These are phyloP conservation scores for Prunella himalayana DNA, from an alignment of 2,113 vertebrate species.

Conservation along the genomic window DNA sequence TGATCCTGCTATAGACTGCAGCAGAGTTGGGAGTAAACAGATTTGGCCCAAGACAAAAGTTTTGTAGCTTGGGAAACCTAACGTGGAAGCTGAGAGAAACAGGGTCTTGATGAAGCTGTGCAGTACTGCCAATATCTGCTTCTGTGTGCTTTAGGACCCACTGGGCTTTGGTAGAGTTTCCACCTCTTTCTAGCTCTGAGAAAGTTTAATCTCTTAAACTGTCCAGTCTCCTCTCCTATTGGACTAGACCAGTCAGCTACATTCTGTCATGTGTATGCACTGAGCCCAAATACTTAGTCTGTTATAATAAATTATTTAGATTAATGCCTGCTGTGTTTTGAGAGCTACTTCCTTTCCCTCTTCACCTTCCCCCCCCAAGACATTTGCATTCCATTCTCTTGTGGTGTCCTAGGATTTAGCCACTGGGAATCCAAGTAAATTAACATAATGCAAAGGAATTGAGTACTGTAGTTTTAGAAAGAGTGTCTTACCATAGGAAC, in stretches of 20 bases:
- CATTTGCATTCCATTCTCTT: not conserved
- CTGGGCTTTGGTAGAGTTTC: not conserved
- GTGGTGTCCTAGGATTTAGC: not conserved
- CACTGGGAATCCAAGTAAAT: not conserved
- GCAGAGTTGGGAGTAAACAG: not conserved
- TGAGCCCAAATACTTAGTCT: not conserved
- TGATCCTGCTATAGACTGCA: not conserved
- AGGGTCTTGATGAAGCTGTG: rapidly evolving
- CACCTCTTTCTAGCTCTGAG: not conserved
- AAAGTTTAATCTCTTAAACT: not conserved
- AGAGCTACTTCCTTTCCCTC: not conserved
- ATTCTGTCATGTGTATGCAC: not conserved
- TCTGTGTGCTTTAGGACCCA: not conserved
- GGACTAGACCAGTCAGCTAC: not conserved
- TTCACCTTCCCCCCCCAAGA: not conserved
- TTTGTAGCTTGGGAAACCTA: not conserved
- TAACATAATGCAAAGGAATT: not conserved
- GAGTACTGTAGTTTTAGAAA: not conserved
- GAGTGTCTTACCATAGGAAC: not conserved
- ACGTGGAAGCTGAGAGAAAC: not conserved
- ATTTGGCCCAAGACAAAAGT: not conserved
- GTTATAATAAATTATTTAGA: not conserved
- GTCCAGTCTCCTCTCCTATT: not conserved
- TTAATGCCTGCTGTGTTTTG: not conserved
- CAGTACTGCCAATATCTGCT: not conserved